Evolutionary conservation across 2,113 vertebrate species (phyloP), one percentile per base, ranked within the genome.

Genomic region (Talpa occidentalis): DNA sequence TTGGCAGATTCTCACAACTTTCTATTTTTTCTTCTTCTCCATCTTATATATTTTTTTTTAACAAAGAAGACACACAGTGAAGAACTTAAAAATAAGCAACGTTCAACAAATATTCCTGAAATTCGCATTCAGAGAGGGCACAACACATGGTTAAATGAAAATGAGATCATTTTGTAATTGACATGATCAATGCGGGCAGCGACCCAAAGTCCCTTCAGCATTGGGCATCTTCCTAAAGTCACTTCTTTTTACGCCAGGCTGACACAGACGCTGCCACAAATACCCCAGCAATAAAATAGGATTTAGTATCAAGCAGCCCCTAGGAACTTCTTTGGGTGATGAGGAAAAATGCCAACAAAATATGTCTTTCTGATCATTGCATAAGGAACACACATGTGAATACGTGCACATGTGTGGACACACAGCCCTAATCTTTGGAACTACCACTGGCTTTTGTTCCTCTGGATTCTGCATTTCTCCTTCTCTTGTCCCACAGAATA

Each of bases 21-120:
- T 35, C 67, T 35, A 19, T 66, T 67, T n/a, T 35, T 35, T n/a
- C 16, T n/a, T 28, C 19, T 28, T 12, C 67, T 42, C 11, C 35
- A 24, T 69, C 21, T 40, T 24, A 8, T 40, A 22, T 7, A 22
- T 22, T 11, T 35, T 2, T 69, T 7, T 35, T 35, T 62, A 88
- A 79, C 66, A 82, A 86, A 95, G 86, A 64, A 88, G 11, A 35
- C 42, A 47, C 17, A 42, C 28, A 69, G 69, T 37, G 73, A 92
- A 91, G 82, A 91, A 59, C 32, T 94, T 81, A 35, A 59, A 78
- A 52, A 52, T 69, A 12, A 93, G 47, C 76, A 54, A 60, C 22
- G 19, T 40, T 44, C 24, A 87, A 40, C 16, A n/a, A 86, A 62
- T 32, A 26, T 2, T 91, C 74, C 74, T 78, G 84, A 80, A 54